These are phyloP conservation scores for Tenualosa thibaudeaui DNA, from an alignment of 2,797 vertebrate genomes.

Conservation along the genomic window DNA sequence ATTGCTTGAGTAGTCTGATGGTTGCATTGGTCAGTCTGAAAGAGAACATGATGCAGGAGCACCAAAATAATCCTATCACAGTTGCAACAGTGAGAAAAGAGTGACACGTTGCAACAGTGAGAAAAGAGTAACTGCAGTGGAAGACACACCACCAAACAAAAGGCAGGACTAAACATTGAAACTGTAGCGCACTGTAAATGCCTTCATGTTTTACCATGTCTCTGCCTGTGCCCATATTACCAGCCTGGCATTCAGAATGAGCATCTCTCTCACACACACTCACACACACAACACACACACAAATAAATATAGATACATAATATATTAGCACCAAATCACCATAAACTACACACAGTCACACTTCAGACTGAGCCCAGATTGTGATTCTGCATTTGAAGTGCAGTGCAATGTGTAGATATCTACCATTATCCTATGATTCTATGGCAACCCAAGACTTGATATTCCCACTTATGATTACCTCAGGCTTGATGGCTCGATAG, in stretches of 20 bases:
- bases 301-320: not conserved
- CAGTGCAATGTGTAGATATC: not conserved
- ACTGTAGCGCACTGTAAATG: not conserved
- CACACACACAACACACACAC: not conserved
- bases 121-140: not conserved
- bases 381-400: not conserved
- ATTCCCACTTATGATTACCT: not conserved
- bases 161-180: not conserved
- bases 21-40: slow-evolving; percentile 1
- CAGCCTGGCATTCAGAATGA: not conserved
- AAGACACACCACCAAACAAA: not conserved
- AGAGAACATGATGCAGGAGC: not conserved
- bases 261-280: not conserved
- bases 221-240: not conserved
- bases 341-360: not conserved
- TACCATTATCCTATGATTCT: not conserved
- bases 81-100: not conserved
- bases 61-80: not conserved
- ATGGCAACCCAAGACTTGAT: not conserved
- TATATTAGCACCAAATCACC: not conserved
- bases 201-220: not conserved
- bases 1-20: not conserved
- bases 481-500: not conserved
- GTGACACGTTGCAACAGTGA: not conserved
- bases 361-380: not conserved